Evolutionary conservation across 2,888 invertebrate genomes (phyloP), one percentile per base, ranked within the genome.

Genomic region (Trilocha varians): DNA sequence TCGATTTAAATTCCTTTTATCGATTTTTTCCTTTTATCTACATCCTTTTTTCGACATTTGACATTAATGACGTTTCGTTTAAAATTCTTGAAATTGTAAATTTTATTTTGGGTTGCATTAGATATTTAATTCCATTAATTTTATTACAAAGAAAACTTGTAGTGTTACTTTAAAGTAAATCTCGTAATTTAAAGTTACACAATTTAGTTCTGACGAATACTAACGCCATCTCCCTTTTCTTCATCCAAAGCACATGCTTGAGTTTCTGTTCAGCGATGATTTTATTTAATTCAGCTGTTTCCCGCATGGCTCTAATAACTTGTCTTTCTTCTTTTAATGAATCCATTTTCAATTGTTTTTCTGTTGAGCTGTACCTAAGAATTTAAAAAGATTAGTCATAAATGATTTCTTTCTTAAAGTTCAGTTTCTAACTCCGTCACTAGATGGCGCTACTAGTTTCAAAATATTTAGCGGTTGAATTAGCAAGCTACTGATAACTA

Each of bases 281-380:
- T 67, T 89, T 89, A 55, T 89, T 89, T 18, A 89, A 72, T 62
- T 89, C 89, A 3, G 88, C 88, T 34, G 89, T 87, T 62, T 89
- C 89, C 50, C 89, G 66, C 80, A 85, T 83, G 5, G 82, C 80
- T 52, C 72, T 64, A 3, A 79, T 59, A 13, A 84, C 68, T 41
- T 76, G 75, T 9, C 76, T 67, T 50, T 85, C 83, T 55, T 85
- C 84, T 57, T 75, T 75, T 15, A 84, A 50, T 2, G 82, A 62
- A 32, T 84, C 85, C 56, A 84, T 64, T 53, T 80, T 83, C 14
- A 84, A 46, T 46, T 75, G 62, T 51, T 78, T 83, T 49, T 79
- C 79, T 32, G 62, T 59, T 32, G 65, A 49, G 35, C 68, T 57
- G 46, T 60, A 74, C 40, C 79, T 78, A 16, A 13, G 38, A 43